Evolutionary conservation across 2,113 vertebrate species (phyloP), one percentile per base, ranked within the genome.

Genomic region (Oreochromis spilurus): DNA sequence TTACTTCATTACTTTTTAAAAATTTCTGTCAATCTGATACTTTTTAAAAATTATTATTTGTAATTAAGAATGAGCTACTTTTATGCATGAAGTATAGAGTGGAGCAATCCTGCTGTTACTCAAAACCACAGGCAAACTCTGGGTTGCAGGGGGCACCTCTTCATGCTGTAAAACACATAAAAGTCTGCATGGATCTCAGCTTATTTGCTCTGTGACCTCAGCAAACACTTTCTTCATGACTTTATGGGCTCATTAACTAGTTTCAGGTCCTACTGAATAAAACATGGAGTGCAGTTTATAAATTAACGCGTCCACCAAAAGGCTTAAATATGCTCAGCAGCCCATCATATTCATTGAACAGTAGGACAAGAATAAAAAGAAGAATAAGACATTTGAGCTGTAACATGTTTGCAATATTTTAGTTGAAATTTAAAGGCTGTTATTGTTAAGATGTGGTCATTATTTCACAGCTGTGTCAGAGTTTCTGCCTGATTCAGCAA

Each of bases 331-430:
- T 21, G 10, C 60, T 65, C 34, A 38, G 10, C 34, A 1, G 60
- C 2, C 34, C 10, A n/a, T 65, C 24, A 19, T 4, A 1, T 19
- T 48, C 43, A 19, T 26, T 48, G 70, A 75, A 12, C 21, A 6
- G 9, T 1, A 26, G 40, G 21, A 45, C 67, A 72, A 72, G 67
- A 72, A 72, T 4, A 72, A 45, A 2, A 72, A 72, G 2, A 72
- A 72, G 14, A 72, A 26, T 0, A 72, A 45, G 67, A 17, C 21
- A 45, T 26, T 72, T 72, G 38, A 10, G 38, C 38, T 72, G 65
- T 45, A 11, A 72, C 0, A 1, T 7, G 67, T 48, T 10, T 29
- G 24, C 24, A 48, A 10, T 48, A 0, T 29, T 48, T 75, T 48
- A 7, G 67, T 0, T 48, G 67, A 17, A 19, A 17, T 75, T 75